These are phyloP conservation scores for Archocentrus centrarchus DNA, from an alignment of 2,113 vertebrate genomes.

Conservation along the genomic window DNA sequence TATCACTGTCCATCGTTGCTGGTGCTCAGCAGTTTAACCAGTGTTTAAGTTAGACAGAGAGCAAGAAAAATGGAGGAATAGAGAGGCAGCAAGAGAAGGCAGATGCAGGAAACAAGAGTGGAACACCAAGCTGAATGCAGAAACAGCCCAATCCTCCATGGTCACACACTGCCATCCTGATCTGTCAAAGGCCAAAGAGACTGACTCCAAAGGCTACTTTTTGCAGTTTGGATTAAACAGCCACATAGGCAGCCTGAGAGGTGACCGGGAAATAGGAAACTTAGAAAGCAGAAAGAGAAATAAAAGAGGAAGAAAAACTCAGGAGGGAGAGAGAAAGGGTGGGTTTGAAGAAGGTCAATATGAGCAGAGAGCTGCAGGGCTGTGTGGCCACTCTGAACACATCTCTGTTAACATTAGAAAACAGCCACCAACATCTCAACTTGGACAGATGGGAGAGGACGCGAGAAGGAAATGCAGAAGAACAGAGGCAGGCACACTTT, in stretches of 20 bases:
- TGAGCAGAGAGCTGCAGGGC: slow-evolving; percentile 58
- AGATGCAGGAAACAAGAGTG: slow-evolving; percentile 29
- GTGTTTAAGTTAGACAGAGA: slow-evolving; percentile 69
- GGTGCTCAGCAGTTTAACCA: slow-evolving; percentile 69
- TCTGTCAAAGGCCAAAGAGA: slow-evolving; percentile 67
- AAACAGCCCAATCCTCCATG: slow-evolving; percentile 57
- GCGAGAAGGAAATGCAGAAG: neutral
- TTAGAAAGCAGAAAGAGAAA: slow-evolving; percentile 45
- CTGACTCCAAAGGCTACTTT: slow-evolving; percentile 54
- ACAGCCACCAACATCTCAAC: slow-evolving; percentile 43
- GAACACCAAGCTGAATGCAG: slow-evolving; percentile 54
- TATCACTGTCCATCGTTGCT: slow-evolving; percentile 64
- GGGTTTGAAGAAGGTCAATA: slow-evolving; percentile 64
- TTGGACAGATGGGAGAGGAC: slow-evolving; percentile 17
- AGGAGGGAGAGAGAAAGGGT: slow-evolving; percentile 33
- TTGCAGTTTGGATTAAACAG: slow-evolving; percentile 52
- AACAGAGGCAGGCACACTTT: neutral
- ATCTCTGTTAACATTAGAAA: slow-evolving; percentile 48
- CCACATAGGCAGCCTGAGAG: slow-evolving; percentile 39
- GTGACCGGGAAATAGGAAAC: slow-evolving; percentile 56
- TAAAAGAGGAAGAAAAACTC: slow-evolving; percentile 29
- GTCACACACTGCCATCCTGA: slow-evolving; percentile 62
- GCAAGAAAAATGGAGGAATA: slow-evolving; percentile 2
- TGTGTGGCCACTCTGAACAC: slow-evolving; percentile 49
- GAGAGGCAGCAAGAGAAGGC: slow-evolving; percentile 22